These are phyloP conservation scores for Netelia fuscicornis DNA, from an alignment of 2,888 invertebrate species.

Conservation along the genomic window DNA sequence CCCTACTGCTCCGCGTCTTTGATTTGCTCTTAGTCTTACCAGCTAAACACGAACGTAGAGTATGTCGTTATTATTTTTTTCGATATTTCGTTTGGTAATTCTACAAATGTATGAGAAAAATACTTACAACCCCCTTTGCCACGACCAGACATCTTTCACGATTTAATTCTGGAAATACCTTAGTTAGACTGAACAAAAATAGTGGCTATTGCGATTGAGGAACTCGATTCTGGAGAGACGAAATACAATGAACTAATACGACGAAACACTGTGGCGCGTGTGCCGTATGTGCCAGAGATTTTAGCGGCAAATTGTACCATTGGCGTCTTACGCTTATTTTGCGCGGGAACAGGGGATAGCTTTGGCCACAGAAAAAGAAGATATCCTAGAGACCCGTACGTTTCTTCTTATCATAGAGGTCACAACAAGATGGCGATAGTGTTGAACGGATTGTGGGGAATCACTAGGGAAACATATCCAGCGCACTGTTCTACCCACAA, in stretches of 20 bases:
- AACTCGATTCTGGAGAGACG: not conserved
- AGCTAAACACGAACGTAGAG: constrained; percentile 42
- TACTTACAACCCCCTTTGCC: constrained; percentile 78
- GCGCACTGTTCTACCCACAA: too few species aligned
- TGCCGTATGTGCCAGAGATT: constrained; percentile 75
- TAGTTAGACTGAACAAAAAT: too few species aligned
- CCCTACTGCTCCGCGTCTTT: constrained; percentile 85
- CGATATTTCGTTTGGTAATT: constrained; percentile 1
- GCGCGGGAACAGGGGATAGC: constrained; percentile 74
- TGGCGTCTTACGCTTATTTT: constrained; percentile 74
- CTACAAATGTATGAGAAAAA: not conserved
- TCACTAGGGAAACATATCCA: too few species aligned
- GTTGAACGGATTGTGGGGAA: too few species aligned
- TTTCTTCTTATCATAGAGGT: too few species aligned
- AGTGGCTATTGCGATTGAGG: too few species aligned
- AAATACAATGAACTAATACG: constrained; percentile 55
- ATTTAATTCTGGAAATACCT: not conserved
- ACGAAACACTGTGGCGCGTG: constrained; percentile 69
- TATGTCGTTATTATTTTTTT: not conserved
- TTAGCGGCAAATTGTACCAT: constrained; percentile 74
- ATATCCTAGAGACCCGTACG: not conserved
- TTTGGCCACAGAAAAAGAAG: not conserved
- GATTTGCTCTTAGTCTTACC: constrained; percentile 80
- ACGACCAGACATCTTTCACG: constrained; percentile 76
- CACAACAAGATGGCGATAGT: too few species aligned